Base-by-base conservation (phyloP, 1,140 invertebrate genomes). In the Cotesia chilonis region DNA sequence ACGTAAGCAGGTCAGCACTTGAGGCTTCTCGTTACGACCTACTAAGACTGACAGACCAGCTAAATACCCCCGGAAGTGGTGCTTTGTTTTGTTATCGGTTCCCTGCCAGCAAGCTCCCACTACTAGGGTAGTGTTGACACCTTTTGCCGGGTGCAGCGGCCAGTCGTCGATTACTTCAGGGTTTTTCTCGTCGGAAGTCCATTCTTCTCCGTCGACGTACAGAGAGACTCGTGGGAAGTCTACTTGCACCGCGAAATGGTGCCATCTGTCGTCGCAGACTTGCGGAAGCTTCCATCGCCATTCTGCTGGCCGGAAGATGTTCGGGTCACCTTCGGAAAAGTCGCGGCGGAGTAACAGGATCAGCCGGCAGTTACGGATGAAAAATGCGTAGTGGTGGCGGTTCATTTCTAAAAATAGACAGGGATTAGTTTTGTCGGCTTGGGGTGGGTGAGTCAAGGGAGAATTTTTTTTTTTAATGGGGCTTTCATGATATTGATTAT, bases 111-210 rank as follows among this genome's bases (percentile, higher is more conserved):
- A 99, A 36, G 96, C 97, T 7, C 98, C 98, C 17, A 99, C 94
- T 0, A 94, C 93, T 0, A 99, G 85, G 14, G 96, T 97, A 4
- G 97, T 99, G 83, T 97, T 98, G 71, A 97, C 91, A 9, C 93
- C 95, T 74, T 96, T 95, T 0, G 96, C 95, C 28, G 95, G 94
- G 85, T 99, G 98, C 10, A 99, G 88, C n/a, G 98, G 97, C 98
- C 98, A 99, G 86, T 99, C 98, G 85, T 99, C 98, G 81, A 99
- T 96, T 37, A 99, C 95, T 85, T 99, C 97, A 0, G 96, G 95
- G 79, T 97, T 97, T 82, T 93, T 92, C 77, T 95, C 93, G 64
- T 90, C 89, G 4, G 92, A 89, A 64, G 89, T 89, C 87, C 94
- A 94, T 14, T 92, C 85, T 80, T 94, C 92, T 0, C 98, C 98